Conservation (phyloP, 2,888 invertebrate species). For the Drosophila cognata region DNA sequence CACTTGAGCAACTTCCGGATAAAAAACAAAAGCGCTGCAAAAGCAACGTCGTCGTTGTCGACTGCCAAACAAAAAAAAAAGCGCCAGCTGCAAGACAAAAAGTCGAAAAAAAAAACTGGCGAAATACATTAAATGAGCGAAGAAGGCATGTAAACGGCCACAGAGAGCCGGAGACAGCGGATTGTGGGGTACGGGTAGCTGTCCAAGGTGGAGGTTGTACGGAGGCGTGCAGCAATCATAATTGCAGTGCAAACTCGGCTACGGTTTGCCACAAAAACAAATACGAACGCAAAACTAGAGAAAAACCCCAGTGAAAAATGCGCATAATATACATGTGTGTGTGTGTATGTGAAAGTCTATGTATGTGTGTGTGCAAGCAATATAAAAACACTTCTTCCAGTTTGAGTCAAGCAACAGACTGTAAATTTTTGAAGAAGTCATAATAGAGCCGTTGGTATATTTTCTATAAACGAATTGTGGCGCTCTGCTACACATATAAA, state of each 20-base stretch:
- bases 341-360: slow-evolving; percentile 1
- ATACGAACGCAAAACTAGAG: slow-evolving; percentile 32
- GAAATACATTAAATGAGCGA: slow-evolving; percentile 78
- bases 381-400: slow-evolving; percentile 63
- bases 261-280: slow-evolving; percentile 62
- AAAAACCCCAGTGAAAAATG: slow-evolving; percentile 35
- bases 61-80: slow-evolving; percentile 46
- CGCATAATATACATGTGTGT: slow-evolving; percentile 10
- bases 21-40: slow-evolving; percentile 76
- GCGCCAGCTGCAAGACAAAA: slow-evolving; percentile 61
- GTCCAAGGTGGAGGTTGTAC: not conserved
- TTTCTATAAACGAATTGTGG: slow-evolving; percentile 77
- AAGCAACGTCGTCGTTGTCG: slow-evolving; percentile 31
- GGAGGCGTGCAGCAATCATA: slow-evolving; percentile 65
- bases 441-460: slow-evolving; percentile 79
- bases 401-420: slow-evolving; percentile 75
- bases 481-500: slow-evolving; percentile 49
- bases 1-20: slow-evolving; percentile 80
- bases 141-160: slow-evolving; percentile 77
- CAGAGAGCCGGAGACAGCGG: slow-evolving; percentile 41
- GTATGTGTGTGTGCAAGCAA: slow-evolving; percentile 32
- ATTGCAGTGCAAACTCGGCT: slow-evolving; percentile 77
- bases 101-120: slow-evolving; percentile 45
- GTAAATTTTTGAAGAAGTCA: slow-evolving; percentile 79
- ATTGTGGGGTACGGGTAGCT: not conserved